A percentile compares a stretch with the other conserved stretches of the same genome.
phyloP scores from a whole-genome alignment of 2,888 invertebrate species.

The Acrocyrtus sp. region DNA sequence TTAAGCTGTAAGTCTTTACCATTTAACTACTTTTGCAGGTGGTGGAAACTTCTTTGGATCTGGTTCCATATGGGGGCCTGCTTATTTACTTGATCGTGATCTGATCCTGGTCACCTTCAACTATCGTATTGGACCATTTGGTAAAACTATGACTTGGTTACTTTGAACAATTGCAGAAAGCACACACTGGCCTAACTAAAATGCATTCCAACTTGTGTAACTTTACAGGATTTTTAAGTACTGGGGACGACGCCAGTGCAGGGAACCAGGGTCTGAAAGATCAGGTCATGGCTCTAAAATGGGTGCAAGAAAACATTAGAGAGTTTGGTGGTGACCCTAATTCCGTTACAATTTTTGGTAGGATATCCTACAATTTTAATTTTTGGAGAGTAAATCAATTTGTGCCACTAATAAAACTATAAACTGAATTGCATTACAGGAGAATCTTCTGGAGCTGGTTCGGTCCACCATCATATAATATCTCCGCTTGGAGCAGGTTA shows the following conservation, averaged over 20 bases:
- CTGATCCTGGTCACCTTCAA: conserved; percentile 35
- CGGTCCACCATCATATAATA: conserved; percentile 15
- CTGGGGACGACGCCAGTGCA: conserved; percentile 27
- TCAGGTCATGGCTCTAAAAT: conserved; percentile 42
- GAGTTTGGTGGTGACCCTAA: conserved; percentile 20
- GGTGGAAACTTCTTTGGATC: conserved; percentile 14
- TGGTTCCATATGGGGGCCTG: conserved; percentile 32
- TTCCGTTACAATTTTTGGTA: conserved; percentile 10
- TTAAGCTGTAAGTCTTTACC: conserved; percentile 35
- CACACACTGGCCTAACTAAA: too few species aligned
- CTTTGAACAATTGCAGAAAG: too few species aligned
- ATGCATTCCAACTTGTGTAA: too few species aligned
- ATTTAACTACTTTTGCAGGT: conserved; percentile 3
- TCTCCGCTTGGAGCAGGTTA: conserved; percentile 20
- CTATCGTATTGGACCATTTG: conserved; percentile 33
- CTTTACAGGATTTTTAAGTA: conserved; percentile 42
- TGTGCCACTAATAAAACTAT: too few species aligned
- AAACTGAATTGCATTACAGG: neutral
- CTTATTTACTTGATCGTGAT: conserved; percentile 34
- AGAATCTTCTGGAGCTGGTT: conserved; percentile 16
- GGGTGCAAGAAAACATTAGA: conserved; percentile 32
- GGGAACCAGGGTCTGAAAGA: conserved; percentile 40
- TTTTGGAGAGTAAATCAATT: too few species aligned
- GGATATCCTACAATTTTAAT: neutral
- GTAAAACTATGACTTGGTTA: too few species aligned